Evolutionary conservation across 1,140 invertebrate species (phyloP).

Genomic region (Bombus huntii): DNA sequence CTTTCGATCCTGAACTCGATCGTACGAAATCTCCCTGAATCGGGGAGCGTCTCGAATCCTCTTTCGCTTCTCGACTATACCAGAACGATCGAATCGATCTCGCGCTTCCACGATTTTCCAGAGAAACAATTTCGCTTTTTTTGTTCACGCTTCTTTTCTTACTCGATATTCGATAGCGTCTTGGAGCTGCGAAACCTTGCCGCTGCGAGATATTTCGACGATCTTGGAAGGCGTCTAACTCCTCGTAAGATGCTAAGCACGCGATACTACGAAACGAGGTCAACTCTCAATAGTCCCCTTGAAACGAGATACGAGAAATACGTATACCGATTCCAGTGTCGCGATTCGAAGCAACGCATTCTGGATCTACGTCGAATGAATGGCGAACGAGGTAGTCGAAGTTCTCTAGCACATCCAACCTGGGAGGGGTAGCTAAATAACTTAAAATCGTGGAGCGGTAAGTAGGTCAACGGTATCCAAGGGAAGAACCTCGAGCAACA

Average conservation of each 20-base stretch:
- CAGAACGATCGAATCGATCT: background rate
- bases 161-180: background rate
- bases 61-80: background rate
- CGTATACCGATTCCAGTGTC: constrained; percentile 14
- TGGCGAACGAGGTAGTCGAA: background rate
- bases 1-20: constrained; percentile 8
- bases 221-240: background rate
- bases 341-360: constrained; percentile 10
- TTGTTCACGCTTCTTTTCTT: background rate
- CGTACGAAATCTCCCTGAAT: background rate
- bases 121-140: background rate
- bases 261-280: constrained; percentile 31
- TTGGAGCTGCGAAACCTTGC: background rate
- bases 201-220: background rate
- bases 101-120: background rate
- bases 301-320: background rate
- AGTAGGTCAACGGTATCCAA: background rate
- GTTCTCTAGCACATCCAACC: background rate
- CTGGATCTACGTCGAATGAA: background rate
- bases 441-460: background rate
- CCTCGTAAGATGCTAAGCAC: background rate
- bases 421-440: background rate
- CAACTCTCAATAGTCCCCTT: constrained; percentile 32
- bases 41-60: background rate
- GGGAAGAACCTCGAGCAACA: background rate